Evolutionary conservation across 92 coral and sea anemone species (phyloP), one percentile per base, ranked within the genome.

Genomic region (Paramuricea clavata): DNA sequence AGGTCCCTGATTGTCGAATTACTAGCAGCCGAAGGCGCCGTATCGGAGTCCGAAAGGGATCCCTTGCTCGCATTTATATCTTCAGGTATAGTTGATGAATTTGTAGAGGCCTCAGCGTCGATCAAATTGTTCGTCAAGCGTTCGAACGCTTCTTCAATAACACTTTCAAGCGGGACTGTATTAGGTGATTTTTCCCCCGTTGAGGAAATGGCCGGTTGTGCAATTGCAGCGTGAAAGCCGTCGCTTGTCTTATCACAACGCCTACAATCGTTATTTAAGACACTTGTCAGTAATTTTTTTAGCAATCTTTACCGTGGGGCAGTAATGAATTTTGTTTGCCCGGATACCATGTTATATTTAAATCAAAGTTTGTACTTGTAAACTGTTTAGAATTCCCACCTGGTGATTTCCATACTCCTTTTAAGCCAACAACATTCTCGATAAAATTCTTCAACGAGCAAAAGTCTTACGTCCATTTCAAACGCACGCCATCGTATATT

Each of bases 41-140:
- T 54, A 15, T 12, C 62, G 3, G 62, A 3, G 3, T 54, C 62
- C 62, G 62, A 54, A 54, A 54, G 5, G 5, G 62, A 54, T 54
- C 62, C 62, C 62, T 54, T 54, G 62, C 62, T 54, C 62, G 62
- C 26, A 12, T 54, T 54, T 54, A 54, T 54, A 2, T 54, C 62
- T 54, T 54, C 62, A 54, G 26, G 62, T 15, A 54, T 54, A 54
- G 62, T 54, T 54, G 13, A 54, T 54, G 12, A 3, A 54, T 54
- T 54, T 54, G 62, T 54, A 54, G 62, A 54, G 62, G 4, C 13
- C 13, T 54, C 62, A 54, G 62, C 62, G n/a, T n/a, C n/a, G n/a
- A n/a, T n/a, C n/a, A n/a, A n/a, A n/a, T n/a, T n/a, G n/a, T n/a
- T n/a, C n/a, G n/a, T n/a, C n/a, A n/a, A n/a, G n/a, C n/a, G n/a